A percentile compares a stretch with the other conserved stretches of the same genome.
phyloP scores from a whole-genome alignment of 2,888 invertebrate species.

The Sisyra nigra region DNA sequence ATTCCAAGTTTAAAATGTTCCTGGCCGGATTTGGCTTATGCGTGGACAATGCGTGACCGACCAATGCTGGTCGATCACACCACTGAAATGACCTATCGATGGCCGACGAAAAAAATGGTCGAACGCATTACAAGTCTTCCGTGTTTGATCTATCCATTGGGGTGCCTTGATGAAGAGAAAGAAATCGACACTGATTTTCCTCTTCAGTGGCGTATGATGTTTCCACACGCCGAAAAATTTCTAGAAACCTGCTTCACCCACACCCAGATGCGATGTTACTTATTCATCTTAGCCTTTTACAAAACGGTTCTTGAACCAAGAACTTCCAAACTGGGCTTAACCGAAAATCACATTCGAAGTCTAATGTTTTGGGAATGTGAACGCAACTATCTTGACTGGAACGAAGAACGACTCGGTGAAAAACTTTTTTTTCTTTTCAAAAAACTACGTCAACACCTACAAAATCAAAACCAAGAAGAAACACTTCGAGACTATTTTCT shows the following conservation, averaged over 20 bases:
- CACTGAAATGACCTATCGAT: conserved; percentile 41
- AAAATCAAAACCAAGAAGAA: conserved; percentile 32
- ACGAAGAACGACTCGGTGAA: conserved; percentile 55
- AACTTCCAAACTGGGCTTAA: conserved; percentile 44
- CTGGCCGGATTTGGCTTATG: conserved; percentile 57
- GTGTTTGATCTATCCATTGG: conserved; percentile 53
- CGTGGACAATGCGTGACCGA: conserved; percentile 45
- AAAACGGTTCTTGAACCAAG: conserved; percentile 55
- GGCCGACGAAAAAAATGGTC: conserved; percentile 54
- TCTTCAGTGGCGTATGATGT: conserved; percentile 63
- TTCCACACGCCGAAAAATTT: conserved; percentile 60
- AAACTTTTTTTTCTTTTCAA: conserved; percentile 44
- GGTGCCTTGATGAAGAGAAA: conserved; percentile 28
- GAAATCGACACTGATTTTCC: too few species aligned
- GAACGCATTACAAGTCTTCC: conserved; percentile 46
- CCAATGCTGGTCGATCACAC: conserved; percentile 37
- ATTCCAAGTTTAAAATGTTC: conserved; percentile 51
- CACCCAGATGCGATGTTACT: conserved; percentile 52
- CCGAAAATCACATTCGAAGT: conserved; percentile 53
- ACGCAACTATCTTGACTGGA: conserved; percentile 49
- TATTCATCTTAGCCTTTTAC: conserved; percentile 50
- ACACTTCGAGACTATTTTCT: conserved; percentile 51
- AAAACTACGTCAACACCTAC: conserved; percentile 43
- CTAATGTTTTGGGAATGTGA: conserved; percentile 68
- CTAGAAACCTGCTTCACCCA: conserved; percentile 54